Percentiles rank a stretch among this genome's conserved stretches.
phyloP scores from a whole-genome alignment of 2,797 vertebrate species.

The Eulemur mongoz region DNA sequence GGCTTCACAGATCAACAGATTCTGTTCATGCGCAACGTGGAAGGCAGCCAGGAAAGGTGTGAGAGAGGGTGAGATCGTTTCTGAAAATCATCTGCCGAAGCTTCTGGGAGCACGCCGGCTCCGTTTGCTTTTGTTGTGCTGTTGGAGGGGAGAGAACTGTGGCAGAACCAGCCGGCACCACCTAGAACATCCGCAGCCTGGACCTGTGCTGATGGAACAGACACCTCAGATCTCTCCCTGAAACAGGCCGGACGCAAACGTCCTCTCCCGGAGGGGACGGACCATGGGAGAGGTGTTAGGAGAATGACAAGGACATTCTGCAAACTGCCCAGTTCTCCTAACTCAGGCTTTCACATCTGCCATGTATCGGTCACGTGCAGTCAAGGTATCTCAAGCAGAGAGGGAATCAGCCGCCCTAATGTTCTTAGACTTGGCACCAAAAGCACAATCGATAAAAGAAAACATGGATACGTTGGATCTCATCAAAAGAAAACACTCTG shows the following conservation, averaged over 20 bases:
- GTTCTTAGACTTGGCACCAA: not conserved
- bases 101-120: fast-evolving
- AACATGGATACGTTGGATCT: not conserved
- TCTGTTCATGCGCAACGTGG: fast-evolving
- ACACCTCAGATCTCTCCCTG: not conserved
- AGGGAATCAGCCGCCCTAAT: not conserved
- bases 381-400: not conserved
- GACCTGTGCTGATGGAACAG: fast-evolving
- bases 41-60: not conserved
- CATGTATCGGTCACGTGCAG: fast-evolving
- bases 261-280: not conserved
- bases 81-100: fast-evolving
- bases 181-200: fast-evolving
- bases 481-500: not conserved
- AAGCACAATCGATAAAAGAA: not conserved
- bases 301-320: not conserved
- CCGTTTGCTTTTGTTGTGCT: not conserved
- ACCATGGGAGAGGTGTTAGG: not conserved
- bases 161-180: not conserved
- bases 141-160: not conserved
- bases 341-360: fast-evolving
- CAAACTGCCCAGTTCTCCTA: not conserved
- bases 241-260: not conserved
- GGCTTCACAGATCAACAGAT: not conserved
- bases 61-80: not conserved